These are phyloP conservation scores for Carterocephalus palaemon DNA, from an alignment of 2,888 invertebrate species.

Conservation along the genomic window DNA sequence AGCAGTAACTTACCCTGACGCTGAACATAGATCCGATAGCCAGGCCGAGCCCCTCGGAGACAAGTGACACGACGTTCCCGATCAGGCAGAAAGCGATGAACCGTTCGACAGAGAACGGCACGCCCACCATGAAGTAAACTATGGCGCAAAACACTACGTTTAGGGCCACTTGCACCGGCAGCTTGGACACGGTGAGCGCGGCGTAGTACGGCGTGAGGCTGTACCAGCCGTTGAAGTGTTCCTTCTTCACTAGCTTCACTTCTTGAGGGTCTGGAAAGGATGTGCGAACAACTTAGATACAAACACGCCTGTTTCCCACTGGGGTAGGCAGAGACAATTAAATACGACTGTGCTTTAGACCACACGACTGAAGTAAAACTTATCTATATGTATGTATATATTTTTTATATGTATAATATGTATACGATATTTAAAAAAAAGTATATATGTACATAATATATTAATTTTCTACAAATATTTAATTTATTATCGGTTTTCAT, in stretches of 20 bases:
- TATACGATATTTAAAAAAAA: too few relatives aligned
- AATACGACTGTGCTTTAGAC: too few relatives aligned
- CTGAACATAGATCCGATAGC: slow-evolving; percentile 85
- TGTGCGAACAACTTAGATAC: too few relatives aligned
- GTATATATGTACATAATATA: too few relatives aligned
- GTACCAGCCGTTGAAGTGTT: slow-evolving; percentile 85
- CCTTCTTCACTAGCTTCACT: slow-evolving; percentile 83
- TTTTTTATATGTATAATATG: too few relatives aligned
- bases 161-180: slow-evolving; percentile 79
- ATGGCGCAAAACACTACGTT: slow-evolving; percentile 80
- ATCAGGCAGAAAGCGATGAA: slow-evolving; percentile 83
- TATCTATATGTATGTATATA: too few relatives aligned
- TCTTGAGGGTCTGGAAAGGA: slow-evolving; percentile 80
- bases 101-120: slow-evolving; percentile 82
- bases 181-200: slow-evolving; percentile 80
- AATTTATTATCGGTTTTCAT: too few relatives aligned
- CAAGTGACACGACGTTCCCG: slow-evolving; percentile 83
- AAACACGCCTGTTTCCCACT: too few relatives aligned
- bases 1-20: slow-evolving; percentile 81
- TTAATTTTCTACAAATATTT: too few relatives aligned
- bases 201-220: slow-evolving; percentile 81
- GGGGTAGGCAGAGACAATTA: too few relatives aligned
- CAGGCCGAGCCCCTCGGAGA: slow-evolving; percentile 88
- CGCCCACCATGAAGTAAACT: slow-evolving; percentile 82
- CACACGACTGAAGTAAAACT: too few relatives aligned